Conservation (phyloP, 2,113 vertebrate genomes). For the Abramis brama region DNA sequence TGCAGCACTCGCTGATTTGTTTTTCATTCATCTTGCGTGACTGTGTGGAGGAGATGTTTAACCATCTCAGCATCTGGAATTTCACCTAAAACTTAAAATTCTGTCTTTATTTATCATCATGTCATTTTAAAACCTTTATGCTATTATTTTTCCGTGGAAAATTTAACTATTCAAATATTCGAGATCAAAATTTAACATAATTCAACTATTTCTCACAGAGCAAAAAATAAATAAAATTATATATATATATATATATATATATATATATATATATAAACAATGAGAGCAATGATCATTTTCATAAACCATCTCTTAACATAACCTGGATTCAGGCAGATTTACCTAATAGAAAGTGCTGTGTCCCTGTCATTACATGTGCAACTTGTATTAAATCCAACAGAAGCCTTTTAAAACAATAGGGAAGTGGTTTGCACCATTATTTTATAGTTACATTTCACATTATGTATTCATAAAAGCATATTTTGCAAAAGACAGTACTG, state of each 20-base stretch:
- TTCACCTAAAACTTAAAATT: neutral
- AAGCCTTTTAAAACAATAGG: neutral
- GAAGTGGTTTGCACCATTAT: neutral
- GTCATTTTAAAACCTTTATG: neutral
- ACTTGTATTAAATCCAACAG: neutral
- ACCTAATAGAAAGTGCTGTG: neutral
- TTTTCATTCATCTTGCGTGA: constrained; percentile 65
- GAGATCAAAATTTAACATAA: too few relatives aligned
- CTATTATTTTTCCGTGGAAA: neutral
- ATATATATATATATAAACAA: neutral
- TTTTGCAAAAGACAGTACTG: too few relatives aligned
- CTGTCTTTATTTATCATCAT: neutral
- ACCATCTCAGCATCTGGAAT: neutral
- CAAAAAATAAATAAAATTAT: too few relatives aligned
- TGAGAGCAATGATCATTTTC: neutral
- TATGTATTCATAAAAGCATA: neutral
- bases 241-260: too few relatives aligned
- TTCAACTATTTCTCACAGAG: neutral
- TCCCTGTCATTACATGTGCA: neutral
- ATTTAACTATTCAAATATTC: too few relatives aligned
- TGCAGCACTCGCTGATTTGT: constrained; percentile 70
- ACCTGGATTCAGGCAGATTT: neutral
- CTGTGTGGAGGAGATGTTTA: constrained; percentile 53
- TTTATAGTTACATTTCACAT: neutral
- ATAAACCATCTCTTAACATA: neutral